Conservation (phyloP, 1,140 invertebrate species). For the Centruroides sculpturatus region DNA sequence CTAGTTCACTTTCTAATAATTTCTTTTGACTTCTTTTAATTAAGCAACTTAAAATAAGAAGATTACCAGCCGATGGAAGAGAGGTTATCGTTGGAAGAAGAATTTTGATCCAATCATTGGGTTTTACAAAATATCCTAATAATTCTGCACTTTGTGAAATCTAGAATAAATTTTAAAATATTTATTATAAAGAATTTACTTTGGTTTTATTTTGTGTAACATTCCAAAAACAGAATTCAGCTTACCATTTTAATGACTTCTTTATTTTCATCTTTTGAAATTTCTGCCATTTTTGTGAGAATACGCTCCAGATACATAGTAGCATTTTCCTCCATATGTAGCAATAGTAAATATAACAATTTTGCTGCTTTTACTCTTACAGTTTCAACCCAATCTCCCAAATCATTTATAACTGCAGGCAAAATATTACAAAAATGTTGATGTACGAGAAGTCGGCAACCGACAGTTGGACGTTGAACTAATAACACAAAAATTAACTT, state of each 20-base stretch:
- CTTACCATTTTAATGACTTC: constrained; percentile 45
- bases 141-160: constrained; percentile 42
- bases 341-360: constrained; percentile 47
- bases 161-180: constrained; percentile 22
- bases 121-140: constrained; percentile 57
- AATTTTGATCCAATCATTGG: constrained; percentile 25
- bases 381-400: constrained; percentile 53
- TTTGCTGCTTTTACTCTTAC: constrained; percentile 51
- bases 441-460: constrained; percentile 53
- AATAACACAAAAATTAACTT: constrained; percentile 4
- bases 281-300: constrained; percentile 34
- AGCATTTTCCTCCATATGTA: constrained; percentile 51
- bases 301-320: constrained; percentile 47
- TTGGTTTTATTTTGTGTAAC: too few species aligned
- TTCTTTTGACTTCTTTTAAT: too few species aligned
- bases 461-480: constrained; percentile 54
- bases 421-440: constrained; percentile 51
- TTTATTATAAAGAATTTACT: too few species aligned
- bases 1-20: too few species aligned
- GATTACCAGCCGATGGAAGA: too few species aligned
- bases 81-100: too few species aligned
- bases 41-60: too few species aligned
- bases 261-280: constrained; percentile 40
- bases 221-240: too few species aligned
- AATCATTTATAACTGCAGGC: constrained; percentile 45